Conservation (phyloP, 2,888 invertebrate species). For the Acanthosepion pharaonis region DNA sequence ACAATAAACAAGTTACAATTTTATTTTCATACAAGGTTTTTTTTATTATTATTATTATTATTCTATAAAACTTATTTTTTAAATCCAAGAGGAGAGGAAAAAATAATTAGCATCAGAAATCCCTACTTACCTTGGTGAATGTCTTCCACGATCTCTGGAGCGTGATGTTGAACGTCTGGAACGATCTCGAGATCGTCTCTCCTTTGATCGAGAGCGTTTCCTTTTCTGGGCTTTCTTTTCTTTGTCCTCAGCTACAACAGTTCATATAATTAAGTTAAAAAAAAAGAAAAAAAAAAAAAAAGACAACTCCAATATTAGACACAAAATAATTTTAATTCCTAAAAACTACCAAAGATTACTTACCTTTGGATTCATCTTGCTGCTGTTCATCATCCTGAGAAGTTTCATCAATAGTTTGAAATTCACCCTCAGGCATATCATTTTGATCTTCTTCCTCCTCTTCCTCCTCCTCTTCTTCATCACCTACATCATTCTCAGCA, state of each 20-base stretch:
- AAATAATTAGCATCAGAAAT: neutral
- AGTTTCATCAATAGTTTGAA: conserved; percentile 60
- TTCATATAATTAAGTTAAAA: neutral
- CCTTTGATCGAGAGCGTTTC: conserved; percentile 52
- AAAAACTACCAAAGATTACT: neutral
- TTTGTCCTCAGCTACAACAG: conserved; percentile 52
- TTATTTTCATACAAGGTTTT: too few species aligned
- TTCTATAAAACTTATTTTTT: too few species aligned
- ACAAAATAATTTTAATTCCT: too few species aligned
- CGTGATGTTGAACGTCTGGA: conserved; percentile 48
- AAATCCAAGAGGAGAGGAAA: neutral
- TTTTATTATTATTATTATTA: neutral
- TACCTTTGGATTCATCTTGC: conserved; percentile 46
- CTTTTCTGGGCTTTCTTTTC: conserved; percentile 54
- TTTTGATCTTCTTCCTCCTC: conserved; percentile 51
- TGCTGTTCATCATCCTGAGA: conserved; percentile 55
- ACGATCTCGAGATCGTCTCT: conserved; percentile 51
- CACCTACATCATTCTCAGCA: conserved; percentile 47
- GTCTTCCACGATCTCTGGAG: conserved; percentile 52
- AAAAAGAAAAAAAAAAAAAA: too few species aligned
- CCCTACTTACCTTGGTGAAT: conserved; percentile 24
- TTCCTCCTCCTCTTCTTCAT: conserved; percentile 47
- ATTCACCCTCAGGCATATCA: conserved; percentile 55
- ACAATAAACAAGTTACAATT: too few species aligned
- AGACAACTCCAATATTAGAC: too few species aligned